These are phyloP conservation scores for Drosophila austrosaltans DNA, from an alignment of 2,888 invertebrate species.

Conservation along the genomic window DNA sequence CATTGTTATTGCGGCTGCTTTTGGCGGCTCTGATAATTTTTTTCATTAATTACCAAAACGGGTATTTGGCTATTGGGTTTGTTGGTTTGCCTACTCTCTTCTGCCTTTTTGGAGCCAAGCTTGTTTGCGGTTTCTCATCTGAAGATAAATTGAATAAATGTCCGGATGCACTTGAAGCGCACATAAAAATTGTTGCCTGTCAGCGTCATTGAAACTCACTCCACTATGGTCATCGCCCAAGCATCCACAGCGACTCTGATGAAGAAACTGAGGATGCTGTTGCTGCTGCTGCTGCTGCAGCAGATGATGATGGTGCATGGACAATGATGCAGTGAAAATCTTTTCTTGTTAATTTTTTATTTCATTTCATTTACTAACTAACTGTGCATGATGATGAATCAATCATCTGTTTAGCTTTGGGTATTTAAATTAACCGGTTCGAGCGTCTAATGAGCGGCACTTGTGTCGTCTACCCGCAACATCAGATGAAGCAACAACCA, in stretches of 20 bases:
- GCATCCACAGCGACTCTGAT: constrained; percentile 33
- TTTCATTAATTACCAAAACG: constrained; percentile 69
- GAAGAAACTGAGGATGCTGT: constrained; percentile 14
- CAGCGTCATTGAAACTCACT: constrained; percentile 48
- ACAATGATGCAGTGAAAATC: constrained; percentile 53
- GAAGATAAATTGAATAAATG: constrained; percentile 71
- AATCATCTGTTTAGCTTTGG: constrained; percentile 63
- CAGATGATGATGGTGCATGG: background rate
- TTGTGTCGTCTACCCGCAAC: constrained; percentile 53
- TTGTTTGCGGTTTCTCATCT: constrained; percentile 15
- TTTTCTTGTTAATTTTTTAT: constrained; percentile 47
- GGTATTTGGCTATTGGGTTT: constrained; percentile 52
- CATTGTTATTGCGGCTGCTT: constrained; percentile 11
- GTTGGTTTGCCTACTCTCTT: constrained; percentile 26
- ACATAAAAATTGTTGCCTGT: constrained; percentile 73
- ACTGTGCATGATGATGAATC: constrained; percentile 67
- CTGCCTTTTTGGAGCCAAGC: constrained; percentile 10
- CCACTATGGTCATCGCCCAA: constrained; percentile 7
- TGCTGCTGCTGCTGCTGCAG: constrained; percentile 11
- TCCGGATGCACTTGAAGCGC: constrained; percentile 71
- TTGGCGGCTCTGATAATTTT: constrained; percentile 38
- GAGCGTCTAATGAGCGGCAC: constrained; percentile 63
- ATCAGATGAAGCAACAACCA: constrained; percentile 31
- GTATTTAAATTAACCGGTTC: constrained; percentile 73
- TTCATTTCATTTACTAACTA: constrained; percentile 68